These are phyloP conservation scores for Anniella stebbinsi DNA, from an alignment of 2,797 vertebrate genomes.

Conservation along the genomic window DNA sequence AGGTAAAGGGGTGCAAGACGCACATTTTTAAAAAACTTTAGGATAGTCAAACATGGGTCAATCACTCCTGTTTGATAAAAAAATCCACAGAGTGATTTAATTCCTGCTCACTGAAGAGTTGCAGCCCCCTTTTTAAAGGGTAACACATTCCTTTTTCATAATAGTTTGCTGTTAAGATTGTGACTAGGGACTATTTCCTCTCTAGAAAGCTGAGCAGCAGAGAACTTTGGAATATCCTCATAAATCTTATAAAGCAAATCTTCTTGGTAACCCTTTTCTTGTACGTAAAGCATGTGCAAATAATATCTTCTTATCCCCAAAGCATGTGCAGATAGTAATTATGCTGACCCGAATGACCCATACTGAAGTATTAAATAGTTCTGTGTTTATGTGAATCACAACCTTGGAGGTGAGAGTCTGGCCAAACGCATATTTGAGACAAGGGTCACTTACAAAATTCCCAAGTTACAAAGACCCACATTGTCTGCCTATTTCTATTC, in stretches of 20 bases:
- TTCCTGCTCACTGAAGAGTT: neutral
- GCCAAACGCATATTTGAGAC: neutral
- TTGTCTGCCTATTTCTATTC: neutral
- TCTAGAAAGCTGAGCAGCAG: neutral
- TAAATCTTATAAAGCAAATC: neutral
- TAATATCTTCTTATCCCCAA: no score
- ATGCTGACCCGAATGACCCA: neutral
- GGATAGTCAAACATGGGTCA: neutral
- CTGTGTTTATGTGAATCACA: neutral
- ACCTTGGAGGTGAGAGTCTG: neutral
- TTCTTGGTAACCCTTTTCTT: neutral
- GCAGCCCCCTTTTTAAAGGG: neutral
- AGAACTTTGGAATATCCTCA: neutral
- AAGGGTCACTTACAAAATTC: no score
- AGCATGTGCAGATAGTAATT: neutral
- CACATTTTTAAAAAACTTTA: neutral
- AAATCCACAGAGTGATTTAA: neutral
- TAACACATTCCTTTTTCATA: neutral
- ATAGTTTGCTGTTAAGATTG: neutral
- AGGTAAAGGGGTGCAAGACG: constrained; percentile 29
- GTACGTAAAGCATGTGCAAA: no score
- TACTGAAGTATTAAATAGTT: neutral
- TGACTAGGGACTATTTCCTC: neutral
- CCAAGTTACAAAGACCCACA: neutral
- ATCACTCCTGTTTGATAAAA: neutral